These are phyloP conservation scores for Diarsia brunnea DNA, from an alignment of 2,888 invertebrate genomes.

Conservation along the genomic window DNA sequence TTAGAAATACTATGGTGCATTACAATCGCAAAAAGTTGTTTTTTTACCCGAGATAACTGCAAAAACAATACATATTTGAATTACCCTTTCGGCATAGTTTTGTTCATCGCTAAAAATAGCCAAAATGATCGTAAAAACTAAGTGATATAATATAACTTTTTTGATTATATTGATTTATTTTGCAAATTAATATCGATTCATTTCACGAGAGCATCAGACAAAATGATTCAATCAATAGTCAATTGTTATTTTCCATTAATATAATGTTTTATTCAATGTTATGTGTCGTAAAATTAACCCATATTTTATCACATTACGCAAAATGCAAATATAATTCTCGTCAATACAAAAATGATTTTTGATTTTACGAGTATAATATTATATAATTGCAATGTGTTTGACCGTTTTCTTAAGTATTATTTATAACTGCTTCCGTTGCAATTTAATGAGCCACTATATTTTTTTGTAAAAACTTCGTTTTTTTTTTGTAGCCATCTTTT, in stretches of 20 bases:
- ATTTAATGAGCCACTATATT: not conserved
- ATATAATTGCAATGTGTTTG: not conserved
- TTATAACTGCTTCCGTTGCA: constrained; percentile 9
- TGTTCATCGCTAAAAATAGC: constrained; percentile 24
- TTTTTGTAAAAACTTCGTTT: not conserved
- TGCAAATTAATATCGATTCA: constrained; percentile 9
- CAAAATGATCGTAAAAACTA: constrained; percentile 30
- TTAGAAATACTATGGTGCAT: not conserved
- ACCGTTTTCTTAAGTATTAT: not conserved
- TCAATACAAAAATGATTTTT: not conserved
- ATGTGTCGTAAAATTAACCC: constrained; percentile 25
- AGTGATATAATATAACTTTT: constrained; percentile 34
- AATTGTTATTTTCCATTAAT: not conserved
- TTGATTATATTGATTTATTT: constrained; percentile 16
- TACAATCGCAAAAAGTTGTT: not conserved
- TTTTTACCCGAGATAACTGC: not conserved
- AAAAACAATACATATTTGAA: constrained; percentile 12
- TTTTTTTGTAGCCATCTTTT: constrained; percentile 18
- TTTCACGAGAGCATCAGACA: not conserved
- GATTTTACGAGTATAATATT: not conserved
- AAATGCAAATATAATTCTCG: not conserved
- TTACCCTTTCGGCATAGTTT: constrained; percentile 25
- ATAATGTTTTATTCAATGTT: not conserved
- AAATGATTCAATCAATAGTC: not conserved
- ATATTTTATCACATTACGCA: not conserved